These are phyloP conservation scores for Nephrotoma appendiculata DNA, from an alignment of 2,888 invertebrate species.

Conservation along the genomic window DNA sequence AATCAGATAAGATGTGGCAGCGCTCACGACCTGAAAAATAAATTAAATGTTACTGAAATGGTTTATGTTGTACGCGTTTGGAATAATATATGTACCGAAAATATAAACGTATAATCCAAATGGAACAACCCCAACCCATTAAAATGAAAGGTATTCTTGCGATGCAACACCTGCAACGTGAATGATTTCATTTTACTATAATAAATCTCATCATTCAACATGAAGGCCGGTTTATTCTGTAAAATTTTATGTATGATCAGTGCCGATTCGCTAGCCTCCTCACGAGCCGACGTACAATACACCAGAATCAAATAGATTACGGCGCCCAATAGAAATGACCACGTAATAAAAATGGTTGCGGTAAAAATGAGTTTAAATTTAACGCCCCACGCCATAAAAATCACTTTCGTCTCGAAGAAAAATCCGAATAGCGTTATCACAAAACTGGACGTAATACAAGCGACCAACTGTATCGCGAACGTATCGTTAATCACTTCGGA, in stretches of 20 bases:
- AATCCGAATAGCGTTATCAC: constrained; percentile 28
- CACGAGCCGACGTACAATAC: constrained; percentile 8
- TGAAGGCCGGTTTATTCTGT: constrained; percentile 32
- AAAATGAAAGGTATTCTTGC: constrained; percentile 30
- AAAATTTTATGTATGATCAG: constrained; percentile 32
- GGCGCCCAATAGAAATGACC: constrained; percentile 22
- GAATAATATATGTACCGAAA: constrained; percentile 22
- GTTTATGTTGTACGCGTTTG: background rate
- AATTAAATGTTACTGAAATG: background rate
- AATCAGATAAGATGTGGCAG: constrained; percentile 31
- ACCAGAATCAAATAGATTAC: constrained; percentile 24
- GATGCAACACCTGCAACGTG: constrained; percentile 30
- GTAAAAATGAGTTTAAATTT: constrained; percentile 23
- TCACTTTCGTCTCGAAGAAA: constrained; percentile 28
- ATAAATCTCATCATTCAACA: constrained; percentile 30
- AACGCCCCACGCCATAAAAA: constrained; percentile 21
- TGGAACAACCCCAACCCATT: constrained; percentile 30
- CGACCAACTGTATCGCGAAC: constrained; percentile 27
- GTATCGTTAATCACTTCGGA: constrained; percentile 25
- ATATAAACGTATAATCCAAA: constrained; percentile 32
- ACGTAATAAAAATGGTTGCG: constrained; percentile 24
- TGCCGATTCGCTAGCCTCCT: constrained; percentile 26
- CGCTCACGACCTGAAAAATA: constrained; percentile 25
- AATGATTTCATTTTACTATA: constrained; percentile 34
- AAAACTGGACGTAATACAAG: constrained; percentile 28